These are phyloP conservation scores for Drosophila ironensis DNA, from an alignment of 1,140 invertebrate genomes.

Conservation along the genomic window DNA sequence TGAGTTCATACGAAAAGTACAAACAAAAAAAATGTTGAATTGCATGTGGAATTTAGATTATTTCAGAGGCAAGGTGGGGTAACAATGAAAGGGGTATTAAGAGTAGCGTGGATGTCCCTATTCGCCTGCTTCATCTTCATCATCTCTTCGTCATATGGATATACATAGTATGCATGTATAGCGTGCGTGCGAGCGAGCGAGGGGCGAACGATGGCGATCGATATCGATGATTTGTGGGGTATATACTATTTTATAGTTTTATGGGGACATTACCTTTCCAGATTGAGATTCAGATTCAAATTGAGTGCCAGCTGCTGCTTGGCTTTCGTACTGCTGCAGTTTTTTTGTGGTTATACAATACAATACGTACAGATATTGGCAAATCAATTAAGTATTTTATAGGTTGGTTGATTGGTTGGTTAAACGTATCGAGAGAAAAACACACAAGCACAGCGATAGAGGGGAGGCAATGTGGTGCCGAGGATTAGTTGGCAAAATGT, in stretches of 20 bases:
- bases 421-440: constrained; percentile 15
- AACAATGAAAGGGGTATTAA: not conserved
- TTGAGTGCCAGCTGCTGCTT: constrained; percentile 71
- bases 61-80: not conserved
- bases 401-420: constrained; percentile 8
- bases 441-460: constrained; percentile 37
- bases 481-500: constrained; percentile 39
- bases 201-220: constrained; percentile 27
- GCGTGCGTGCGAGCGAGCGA: constrained; percentile 26
- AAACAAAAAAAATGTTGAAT: constrained; percentile 9
- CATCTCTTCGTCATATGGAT: constrained; percentile 12
- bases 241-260: constrained; percentile 1
- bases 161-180: not conserved
- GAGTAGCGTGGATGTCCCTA: constrained; percentile 70
- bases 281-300: constrained; percentile 52
- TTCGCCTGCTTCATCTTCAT: constrained; percentile 61
- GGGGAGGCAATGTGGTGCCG: constrained; percentile 11
- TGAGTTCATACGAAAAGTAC: constrained; percentile 21
- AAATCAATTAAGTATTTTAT: constrained; percentile 26
- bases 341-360: constrained; percentile 18
- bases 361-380: constrained; percentile 38
- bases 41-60: constrained; percentile 35
- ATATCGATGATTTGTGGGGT: constrained; percentile 1
- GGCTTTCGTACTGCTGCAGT: constrained; percentile 67
- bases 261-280: constrained; percentile 73